Conservation (phyloP, 2,888 invertebrate genomes). For the Cephus pygmeus region DNA sequence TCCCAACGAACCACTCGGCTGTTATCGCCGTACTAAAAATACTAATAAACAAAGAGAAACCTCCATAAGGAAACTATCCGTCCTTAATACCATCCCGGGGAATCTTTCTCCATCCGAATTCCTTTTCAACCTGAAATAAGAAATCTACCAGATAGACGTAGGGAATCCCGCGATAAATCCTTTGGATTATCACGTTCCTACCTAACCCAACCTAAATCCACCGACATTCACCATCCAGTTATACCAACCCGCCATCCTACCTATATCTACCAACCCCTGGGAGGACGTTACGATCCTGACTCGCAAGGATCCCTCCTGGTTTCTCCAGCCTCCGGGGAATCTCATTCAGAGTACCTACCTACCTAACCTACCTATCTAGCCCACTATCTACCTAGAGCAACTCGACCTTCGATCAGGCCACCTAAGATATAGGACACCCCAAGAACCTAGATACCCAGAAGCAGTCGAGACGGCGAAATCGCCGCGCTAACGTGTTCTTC, state of each 20-base stretch:
- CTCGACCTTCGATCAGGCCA: constrained; percentile 29
- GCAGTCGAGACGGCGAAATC: constrained; percentile 27
- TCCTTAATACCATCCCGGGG: neutral
- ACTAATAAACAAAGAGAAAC: neutral
- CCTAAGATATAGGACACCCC: neutral
- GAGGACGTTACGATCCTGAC: neutral
- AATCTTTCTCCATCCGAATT: neutral
- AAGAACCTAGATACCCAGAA: neutral
- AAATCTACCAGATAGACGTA: neutral
- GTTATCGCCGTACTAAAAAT: neutral
- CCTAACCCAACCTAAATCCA: neutral
- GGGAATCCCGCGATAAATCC: neutral
- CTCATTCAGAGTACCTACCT: neutral
- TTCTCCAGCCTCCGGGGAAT: neutral
- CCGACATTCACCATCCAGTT: neutral
- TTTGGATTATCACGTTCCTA: neutral
- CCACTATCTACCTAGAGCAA: constrained; percentile 16
- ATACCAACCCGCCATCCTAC: neutral
- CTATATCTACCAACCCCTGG: neutral
- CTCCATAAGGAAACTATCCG: neutral
- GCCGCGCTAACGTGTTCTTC: constrained; percentile 43
- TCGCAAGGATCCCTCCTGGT: neutral
- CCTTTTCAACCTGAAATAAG: neutral
- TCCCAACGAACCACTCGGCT: neutral
- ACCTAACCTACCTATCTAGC: constrained; percentile 3